A percentile compares a stretch with the other conserved stretches of the same genome.
Evolutionary conservation across 2,888 invertebrate genomes (phyloP).

Genomic region (Cylloceria caligata): DNA sequence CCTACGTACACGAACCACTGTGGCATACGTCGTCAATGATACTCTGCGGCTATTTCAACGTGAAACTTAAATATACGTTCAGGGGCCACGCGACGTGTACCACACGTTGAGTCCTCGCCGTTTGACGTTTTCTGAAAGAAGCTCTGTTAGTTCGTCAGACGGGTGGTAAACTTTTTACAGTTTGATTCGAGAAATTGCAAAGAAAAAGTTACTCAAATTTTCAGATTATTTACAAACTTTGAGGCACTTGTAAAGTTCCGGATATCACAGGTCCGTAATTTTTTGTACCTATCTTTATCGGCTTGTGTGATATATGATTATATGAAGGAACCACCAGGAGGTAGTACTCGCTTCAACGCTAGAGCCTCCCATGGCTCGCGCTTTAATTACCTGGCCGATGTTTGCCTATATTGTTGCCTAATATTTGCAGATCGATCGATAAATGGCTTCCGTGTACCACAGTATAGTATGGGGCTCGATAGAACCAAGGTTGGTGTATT

Average conservation of each 20-base stretch:
- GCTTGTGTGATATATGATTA: conserved; percentile 11
- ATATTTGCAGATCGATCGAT: conserved; percentile 77
- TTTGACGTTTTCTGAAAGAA: not conserved
- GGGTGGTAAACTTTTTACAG: not conserved
- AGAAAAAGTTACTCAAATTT: not conserved
- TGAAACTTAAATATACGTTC: conserved; percentile 9
- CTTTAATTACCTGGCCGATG: conserved; percentile 74
- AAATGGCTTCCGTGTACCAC: conserved; percentile 57
- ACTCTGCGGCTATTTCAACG: conserved; percentile 1
- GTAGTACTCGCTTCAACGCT: conserved; percentile 1
- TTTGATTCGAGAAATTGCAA: conserved; percentile 3
- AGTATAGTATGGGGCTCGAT: conserved; percentile 29
- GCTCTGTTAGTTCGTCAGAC: not conserved
- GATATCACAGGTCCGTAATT: not conserved
- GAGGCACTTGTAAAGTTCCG: not conserved
- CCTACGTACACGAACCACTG: conserved; percentile 21
- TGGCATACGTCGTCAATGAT: conserved; percentile 7
- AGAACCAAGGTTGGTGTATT: conserved; percentile 39
- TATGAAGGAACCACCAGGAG: conserved; percentile 2
- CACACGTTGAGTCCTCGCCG: not conserved
- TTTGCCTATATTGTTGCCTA: conserved; percentile 75
- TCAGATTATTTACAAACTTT: not conserved
- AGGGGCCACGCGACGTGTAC: not conserved
- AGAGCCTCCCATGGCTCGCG: conserved; percentile 56
- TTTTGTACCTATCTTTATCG: conserved; percentile 19